Percentiles rank a stretch among this genome's conserved stretches.
phyloP scores from a whole-genome alignment of 1,140 invertebrate species.

The Pogonus chalceus region DNA sequence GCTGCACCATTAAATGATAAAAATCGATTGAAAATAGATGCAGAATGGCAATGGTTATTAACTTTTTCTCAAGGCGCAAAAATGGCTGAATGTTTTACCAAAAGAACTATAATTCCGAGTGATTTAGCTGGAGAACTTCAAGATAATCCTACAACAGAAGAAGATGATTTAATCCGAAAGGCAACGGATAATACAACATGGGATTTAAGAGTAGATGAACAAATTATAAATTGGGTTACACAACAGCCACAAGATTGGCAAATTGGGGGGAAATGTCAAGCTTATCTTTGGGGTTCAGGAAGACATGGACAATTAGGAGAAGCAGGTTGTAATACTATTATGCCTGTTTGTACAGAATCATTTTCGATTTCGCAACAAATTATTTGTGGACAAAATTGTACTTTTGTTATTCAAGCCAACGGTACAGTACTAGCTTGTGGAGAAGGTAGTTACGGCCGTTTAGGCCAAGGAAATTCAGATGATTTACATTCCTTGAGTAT shows the following conservation, averaged over 20 bases:
- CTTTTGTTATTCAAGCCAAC: conserved; percentile 50
- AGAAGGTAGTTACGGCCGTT: conserved; percentile 84
- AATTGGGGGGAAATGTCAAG: conserved; percentile 51
- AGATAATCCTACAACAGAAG: conserved; percentile 15
- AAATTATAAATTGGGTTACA: conserved; percentile 53
- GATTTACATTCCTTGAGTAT: conserved; percentile 58
- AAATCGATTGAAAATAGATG: conserved; percentile 27
- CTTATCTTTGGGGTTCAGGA: conserved; percentile 54
- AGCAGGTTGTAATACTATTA: conserved; percentile 37
- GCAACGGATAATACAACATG: conserved; percentile 41
- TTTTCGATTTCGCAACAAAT: conserved; percentile 46
- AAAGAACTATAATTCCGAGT: conserved; percentile 39
- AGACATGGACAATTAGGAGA: conserved; percentile 54
- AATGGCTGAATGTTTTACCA: conserved; percentile 45
- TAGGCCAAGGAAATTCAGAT: conserved; percentile 89
- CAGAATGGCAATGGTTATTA: conserved; percentile 52
- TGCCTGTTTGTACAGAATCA: conserved; percentile 36
- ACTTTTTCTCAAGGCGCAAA: conserved; percentile 42
- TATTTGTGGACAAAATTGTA: conserved; percentile 57
- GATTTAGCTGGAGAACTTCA: conserved; percentile 38
- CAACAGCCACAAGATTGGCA: conserved; percentile 57
- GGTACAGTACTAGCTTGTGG: conserved; percentile 83
- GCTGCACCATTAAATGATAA: conserved; percentile 35
- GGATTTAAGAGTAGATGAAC: conserved; percentile 48
- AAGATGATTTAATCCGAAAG: conserved; percentile 29